Evolutionary conservation across 2,113 vertebrate genomes (phyloP).

Genomic region (Hippopotamus amphibius): DNA sequence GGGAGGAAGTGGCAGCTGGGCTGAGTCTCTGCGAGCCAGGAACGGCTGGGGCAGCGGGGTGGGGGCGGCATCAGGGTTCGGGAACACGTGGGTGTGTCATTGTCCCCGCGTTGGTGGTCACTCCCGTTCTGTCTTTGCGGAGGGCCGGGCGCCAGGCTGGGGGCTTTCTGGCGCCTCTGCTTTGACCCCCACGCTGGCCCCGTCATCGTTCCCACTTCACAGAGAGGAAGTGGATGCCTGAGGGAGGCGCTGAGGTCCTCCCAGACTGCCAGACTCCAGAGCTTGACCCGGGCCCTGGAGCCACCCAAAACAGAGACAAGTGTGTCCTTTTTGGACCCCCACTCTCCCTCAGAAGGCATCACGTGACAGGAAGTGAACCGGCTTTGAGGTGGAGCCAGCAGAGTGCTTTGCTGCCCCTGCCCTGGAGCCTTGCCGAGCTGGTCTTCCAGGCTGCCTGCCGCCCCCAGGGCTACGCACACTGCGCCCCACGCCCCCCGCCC

Average conservation of each 20-base stretch:
- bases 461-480: too few species aligned
- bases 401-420: background rate
- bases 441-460: too few species aligned
- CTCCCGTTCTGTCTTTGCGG: background rate
- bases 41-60: too few species aligned
- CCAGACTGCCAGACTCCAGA: background rate
- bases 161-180: background rate
- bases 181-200: too few species aligned
- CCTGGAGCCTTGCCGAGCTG: background rate
- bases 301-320: background rate
- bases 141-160: too few species aligned
- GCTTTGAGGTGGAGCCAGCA: background rate
- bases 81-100: rapidly evolving
- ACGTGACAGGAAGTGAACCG: background rate
- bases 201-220: background rate
- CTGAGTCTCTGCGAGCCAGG: background rate
- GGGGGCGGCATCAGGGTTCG: background rate
- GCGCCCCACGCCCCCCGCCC: too few species aligned
- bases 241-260: background rate
- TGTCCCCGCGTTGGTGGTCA: rapidly evolving
- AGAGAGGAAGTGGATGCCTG: background rate
- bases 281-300: background rate
- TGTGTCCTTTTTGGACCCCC: too few species aligned
- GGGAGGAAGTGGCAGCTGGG: background rate
- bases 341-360: background rate